Base-by-base conservation (phyloP, 1,140 invertebrate species). In the Meloidogyne chitwoodi region DNA sequence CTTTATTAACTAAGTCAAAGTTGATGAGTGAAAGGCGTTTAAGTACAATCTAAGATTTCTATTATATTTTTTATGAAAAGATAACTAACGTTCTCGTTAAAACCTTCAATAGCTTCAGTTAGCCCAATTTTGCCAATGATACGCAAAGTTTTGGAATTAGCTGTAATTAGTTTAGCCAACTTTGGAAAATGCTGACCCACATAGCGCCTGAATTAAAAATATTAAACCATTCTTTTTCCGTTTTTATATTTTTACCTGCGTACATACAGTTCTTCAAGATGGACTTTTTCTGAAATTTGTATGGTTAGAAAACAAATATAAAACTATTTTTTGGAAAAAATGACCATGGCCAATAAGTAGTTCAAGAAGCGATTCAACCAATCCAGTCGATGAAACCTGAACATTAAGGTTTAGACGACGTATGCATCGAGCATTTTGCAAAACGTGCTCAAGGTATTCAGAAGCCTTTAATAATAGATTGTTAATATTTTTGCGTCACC, bases 1-100 rank as follows among this genome's bases (percentile, higher is more conserved):
- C 71, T 38, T 38, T 38, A 38, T 8, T 38, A 19, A 83, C 72
- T 11, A 83, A 63, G 56, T 83, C 82, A 64, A 83, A 83, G 68
- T 83, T 83, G 34, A 85, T 85, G 10, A 83, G 44, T 19, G 81
- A 83, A 14, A 83, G 68, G 8, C 81, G 78, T 48, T 85, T 82
- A 3, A 83, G 72, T n/a, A 69, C 71, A 44, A 85, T 63, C 81
- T 83, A 29, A 56, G 14, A 10, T 31, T 74, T 73, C 16, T 74
- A 16, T 44, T 19, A 73, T 4, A 68, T 1, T 16, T 29, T 61
- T 68, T 34, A 10, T 27, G 19, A 22, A 10, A 77, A 34, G 10
- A 11, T 75, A 19, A 26, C 78, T 81, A 6, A 76, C 68, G 24
- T 76, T 75, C 6, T 81, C 69, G 75, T 66, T 80, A 31, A 85